A percentile compares a stretch with the other conserved stretches of the same genome.
Conservation (phyloP, 2,888 invertebrate genomes). For the Deilephila porcellus region DNA sequence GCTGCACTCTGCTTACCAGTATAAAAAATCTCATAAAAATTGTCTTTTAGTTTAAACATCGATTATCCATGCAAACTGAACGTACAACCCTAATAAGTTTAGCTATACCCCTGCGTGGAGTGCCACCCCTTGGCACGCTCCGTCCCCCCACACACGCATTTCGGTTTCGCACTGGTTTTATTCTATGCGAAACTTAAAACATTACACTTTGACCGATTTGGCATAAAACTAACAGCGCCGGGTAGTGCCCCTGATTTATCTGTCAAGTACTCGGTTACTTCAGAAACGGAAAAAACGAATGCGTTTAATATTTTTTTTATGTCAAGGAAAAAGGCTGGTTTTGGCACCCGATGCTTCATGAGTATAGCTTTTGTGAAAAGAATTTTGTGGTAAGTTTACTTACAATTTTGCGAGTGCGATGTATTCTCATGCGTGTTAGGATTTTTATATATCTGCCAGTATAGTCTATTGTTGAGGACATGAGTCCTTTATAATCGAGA, state of each 20-base stretch:
- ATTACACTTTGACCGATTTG: constrained; percentile 61
- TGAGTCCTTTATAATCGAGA: too few species aligned
- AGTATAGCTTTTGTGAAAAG: neutral
- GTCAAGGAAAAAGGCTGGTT: constrained; percentile 7
- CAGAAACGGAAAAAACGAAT: constrained; percentile 18
- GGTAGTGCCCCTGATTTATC: constrained; percentile 44
- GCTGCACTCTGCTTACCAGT: too few species aligned
- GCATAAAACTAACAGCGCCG: constrained; percentile 44
- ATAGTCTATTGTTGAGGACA: neutral
- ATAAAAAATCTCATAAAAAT: too few species aligned
- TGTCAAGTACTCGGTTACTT: constrained; percentile 31
- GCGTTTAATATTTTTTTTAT: constrained; percentile 28
- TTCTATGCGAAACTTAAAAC: constrained; percentile 43
- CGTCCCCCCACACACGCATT: constrained; percentile 22
- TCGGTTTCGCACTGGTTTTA: constrained; percentile 34
- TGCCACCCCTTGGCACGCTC: constrained; percentile 28
- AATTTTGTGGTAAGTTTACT: neutral
- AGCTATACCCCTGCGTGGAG: neutral
- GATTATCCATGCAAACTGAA: neutral
- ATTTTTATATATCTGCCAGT: too few species aligned
- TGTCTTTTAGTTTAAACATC: too few species aligned
- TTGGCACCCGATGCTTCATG: constrained; percentile 27
- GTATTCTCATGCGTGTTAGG: neutral
- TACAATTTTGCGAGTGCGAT: neutral
- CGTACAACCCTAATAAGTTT: constrained; percentile 26